A percentile compares a stretch with the other conserved stretches of the same genome.
Evolutionary conservation across 2,113 vertebrate species (phyloP).

Genomic region (Tympanuchus pallidicinctus): DNA sequence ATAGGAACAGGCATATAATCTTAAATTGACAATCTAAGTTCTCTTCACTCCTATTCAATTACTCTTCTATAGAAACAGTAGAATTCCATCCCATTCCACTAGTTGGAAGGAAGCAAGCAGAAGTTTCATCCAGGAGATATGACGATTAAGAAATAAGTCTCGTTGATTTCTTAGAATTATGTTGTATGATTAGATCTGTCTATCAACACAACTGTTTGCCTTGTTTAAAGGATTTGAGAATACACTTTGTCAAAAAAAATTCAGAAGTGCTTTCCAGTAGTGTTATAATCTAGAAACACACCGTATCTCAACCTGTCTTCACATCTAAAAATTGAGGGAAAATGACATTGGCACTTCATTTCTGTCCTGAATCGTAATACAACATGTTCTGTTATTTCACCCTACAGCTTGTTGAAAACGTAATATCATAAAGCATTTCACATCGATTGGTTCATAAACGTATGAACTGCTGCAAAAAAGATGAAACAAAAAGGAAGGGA

Average conservation of each 20-base stretch:
- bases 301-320: neutral
- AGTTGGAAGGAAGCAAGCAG: neutral
- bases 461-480: constrained; percentile 32
- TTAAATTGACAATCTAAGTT: neutral
- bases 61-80: neutral
- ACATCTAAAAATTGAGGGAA: neutral
- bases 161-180: neutral
- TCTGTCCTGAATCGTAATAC: constrained; percentile 58
- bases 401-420: neutral
- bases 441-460: constrained; percentile 29
- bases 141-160: neutral
- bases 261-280: neutral
- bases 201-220: neutral
- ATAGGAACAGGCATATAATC: neutral
- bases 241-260: neutral
- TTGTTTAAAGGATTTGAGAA: neutral
- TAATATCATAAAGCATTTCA: constrained; percentile 1
- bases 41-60: neutral
- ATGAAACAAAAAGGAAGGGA: neutral
- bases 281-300: neutral
- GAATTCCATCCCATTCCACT: neutral
- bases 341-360: neutral
- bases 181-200: neutral
- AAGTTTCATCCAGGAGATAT: neutral
- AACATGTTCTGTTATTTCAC: constrained; percentile 36